Base-by-base conservation (phyloP, 2,113 vertebrate genomes). In the Heterotis niloticus region DNA sequence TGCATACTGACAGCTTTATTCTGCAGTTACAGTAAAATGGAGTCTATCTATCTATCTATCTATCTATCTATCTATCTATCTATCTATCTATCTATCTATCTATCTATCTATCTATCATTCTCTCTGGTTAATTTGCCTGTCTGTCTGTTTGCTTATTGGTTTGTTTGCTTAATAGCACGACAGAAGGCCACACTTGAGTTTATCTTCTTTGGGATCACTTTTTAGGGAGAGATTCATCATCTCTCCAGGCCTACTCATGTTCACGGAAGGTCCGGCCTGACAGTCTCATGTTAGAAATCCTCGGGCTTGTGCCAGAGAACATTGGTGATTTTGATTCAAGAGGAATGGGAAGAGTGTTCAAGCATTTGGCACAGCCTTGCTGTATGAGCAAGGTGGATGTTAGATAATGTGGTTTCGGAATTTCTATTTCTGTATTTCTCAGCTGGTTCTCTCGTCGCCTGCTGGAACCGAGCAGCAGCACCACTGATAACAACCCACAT, bases 171-270 rank as follows among this genome's bases (percentile, higher is more conserved):
- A 74, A 75, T 66, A 75, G 64, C 60, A 52, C 26, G 62, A 51
- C 44, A 64, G 52, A 16, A 51, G 24, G 71, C 60, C 16, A 59
- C 78, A 80, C 71, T 71, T 80, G 70, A 59, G 11, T 57, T 64
- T 64, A 9, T 74, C 75, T 44, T 44, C 75, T 75, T 75, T 80
- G 64, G 71, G 62, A 67, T 73, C 54, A 64, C 59, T 80, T 80
- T 80, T 67, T 80, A 80, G 54, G 20, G 70, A 3, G 71, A 60
- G 20, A 34, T 57, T 29, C 71, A 57, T 59, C 51, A 57, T 64
- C 51, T 44, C 24, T 75, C 64, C 57, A 62, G 62, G 66, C 62
- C 71, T 56, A 80, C 74, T 59, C 18, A 75, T 80, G 67, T 80
- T 80, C 70, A 75, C 57, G 57, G 78, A 80, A 44, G 78, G 62